A percentile compares a stretch with the other conserved stretches of the same genome.
phyloP scores from a whole-genome alignment of 2,888 invertebrate species.

The Lochmaea capreae region DNA sequence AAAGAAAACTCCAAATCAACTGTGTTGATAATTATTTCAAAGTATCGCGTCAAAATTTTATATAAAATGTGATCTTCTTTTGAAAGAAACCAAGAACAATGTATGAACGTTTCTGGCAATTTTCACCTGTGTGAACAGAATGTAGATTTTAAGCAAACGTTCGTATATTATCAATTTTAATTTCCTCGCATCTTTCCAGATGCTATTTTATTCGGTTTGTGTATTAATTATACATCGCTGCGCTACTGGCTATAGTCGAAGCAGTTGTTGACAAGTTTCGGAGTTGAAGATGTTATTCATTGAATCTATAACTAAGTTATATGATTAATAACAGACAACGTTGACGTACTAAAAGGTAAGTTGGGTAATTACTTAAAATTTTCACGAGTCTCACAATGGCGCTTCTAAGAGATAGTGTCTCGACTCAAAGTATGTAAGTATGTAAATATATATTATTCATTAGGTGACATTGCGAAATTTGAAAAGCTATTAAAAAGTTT shows the following conservation, averaged over 20 bases:
- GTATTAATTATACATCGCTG: not conserved
- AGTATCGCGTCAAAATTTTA: too few relatives aligned
- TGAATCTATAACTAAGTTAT: constrained; percentile 42
- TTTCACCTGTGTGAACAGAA: too few relatives aligned
- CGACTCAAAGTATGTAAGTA: constrained; percentile 1
- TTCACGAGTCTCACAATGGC: constrained; percentile 41
- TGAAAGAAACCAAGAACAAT: too few relatives aligned
- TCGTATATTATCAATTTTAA: too few relatives aligned
- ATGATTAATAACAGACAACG: constrained; percentile 44
- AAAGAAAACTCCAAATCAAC: too few relatives aligned
- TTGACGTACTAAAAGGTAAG: constrained; percentile 46
- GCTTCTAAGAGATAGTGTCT: not conserved
- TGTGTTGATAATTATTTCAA: too few relatives aligned
- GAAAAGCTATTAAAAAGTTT: not conserved
- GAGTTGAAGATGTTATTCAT: constrained; percentile 36
- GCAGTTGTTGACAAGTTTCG: not conserved
- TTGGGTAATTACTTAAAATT: constrained; percentile 44
- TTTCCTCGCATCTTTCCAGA: too few relatives aligned
- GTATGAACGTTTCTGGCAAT: too few relatives aligned
- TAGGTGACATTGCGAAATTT: not conserved
- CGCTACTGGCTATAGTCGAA: constrained; percentile 1
- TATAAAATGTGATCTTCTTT: too few relatives aligned
- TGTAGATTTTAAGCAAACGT: too few relatives aligned
- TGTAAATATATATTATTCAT: not conserved
- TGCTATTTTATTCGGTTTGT: too few relatives aligned